Conservation (phyloP, 35 echinoderm and acorn worm species). For the Ophioderma brevispina region DNA sequence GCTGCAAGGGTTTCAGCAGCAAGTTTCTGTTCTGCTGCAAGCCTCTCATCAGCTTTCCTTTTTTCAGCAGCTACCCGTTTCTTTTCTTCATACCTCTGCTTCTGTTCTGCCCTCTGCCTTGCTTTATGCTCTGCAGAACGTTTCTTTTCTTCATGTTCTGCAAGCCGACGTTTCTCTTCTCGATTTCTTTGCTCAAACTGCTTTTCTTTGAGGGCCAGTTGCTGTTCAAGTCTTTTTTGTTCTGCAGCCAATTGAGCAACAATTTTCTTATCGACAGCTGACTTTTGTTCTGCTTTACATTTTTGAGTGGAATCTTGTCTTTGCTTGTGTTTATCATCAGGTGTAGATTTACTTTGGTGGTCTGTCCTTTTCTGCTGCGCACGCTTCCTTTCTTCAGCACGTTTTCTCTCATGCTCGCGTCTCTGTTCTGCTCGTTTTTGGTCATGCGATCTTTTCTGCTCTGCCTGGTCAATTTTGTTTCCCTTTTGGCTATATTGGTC, state of each 20-base stretch:
- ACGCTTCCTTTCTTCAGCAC: neutral
- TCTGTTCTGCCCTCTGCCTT: neutral
- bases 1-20: neutral
- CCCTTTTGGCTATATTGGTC: neutral
- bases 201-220: neutral
- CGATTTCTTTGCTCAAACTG: neutral
- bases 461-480: neutral
- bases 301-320: no score
- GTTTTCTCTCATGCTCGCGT: neutral
- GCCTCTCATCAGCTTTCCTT: neutral
- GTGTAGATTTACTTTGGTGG: no score
- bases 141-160: neutral
- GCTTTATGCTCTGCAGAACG: neutral
- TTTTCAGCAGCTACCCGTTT: neutral
- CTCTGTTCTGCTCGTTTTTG: neutral
- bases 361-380: neutral
- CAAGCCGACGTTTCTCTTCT: neutral
- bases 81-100: neutral
- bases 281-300: no score
- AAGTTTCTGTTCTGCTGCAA: neutral
- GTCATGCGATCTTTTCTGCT: neutral
- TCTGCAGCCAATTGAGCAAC: neutral
- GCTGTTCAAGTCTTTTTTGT: neutral
- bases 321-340: neutral
- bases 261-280: neutral